phyloP scores from a whole-genome alignment of 2,797 vertebrate species.

The Carduelis carduelis region DNA sequence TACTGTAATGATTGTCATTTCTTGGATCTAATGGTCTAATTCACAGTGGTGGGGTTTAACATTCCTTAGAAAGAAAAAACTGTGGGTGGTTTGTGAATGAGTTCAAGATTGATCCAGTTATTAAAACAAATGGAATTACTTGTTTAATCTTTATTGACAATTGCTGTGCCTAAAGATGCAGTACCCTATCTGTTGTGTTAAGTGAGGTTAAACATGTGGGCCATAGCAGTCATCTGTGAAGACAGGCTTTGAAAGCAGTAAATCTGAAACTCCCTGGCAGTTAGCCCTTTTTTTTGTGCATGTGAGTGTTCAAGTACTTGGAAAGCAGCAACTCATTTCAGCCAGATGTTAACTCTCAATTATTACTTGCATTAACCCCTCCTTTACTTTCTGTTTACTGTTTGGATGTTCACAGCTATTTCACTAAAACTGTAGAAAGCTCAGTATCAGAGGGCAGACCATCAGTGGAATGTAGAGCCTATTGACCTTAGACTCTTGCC shows the following conservation, averaged over 20 bases:
- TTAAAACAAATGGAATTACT: neutral
- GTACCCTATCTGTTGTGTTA: neutral
- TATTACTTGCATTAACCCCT: neutral
- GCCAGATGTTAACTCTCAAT: neutral
- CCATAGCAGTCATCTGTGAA: neutral
- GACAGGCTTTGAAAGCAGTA: neutral
- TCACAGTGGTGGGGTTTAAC: neutral
- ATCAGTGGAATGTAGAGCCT: neutral
- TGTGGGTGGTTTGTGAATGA: neutral
- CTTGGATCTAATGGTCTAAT: neutral
- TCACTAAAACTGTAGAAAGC: neutral
- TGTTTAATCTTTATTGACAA: neutral
- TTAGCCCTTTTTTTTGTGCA: neutral
- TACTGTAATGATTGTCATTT: neutral
- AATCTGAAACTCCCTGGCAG: neutral
- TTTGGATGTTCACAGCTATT: neutral
- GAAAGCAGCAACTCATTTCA: neutral
- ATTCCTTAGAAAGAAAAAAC: neutral
- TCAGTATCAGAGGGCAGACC: neutral
- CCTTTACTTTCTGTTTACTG: neutral
- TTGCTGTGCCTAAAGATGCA: neutral
- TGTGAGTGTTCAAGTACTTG: neutral
- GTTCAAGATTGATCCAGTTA: neutral
- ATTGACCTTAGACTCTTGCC: neutral
- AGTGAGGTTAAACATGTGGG: neutral